Base-by-base conservation (phyloP, 2,113 vertebrate species). In the Lophura nycthemera region DNA sequence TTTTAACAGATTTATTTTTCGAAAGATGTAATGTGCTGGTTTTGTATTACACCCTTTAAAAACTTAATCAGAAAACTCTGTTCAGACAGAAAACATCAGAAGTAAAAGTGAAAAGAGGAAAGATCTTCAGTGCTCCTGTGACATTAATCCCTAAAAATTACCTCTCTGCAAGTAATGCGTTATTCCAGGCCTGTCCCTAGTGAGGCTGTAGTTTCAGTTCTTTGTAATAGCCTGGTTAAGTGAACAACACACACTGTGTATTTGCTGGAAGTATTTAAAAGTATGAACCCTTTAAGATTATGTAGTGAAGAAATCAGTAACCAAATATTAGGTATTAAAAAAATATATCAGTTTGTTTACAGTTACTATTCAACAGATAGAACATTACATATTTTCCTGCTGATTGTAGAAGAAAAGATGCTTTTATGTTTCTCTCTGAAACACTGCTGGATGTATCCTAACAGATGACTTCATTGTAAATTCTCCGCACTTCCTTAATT, bases 1-100 rank as follows among this genome's bases (percentile, higher is more conserved):
- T 95, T 94, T 88, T 81, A 86, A 56, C 13, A 40, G 10, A 11
- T 56, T 80, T 90, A 71, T 89, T 86, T 7, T 78, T 96, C 47
- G 13, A 88, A 52, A 71, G 32, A 34, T 80, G 29, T 66, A 83
- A 34, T 25, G 54, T 54, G 14, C 22, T 75, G 57, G 32, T 76
- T 91, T 90, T 84, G 12, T 59, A 42, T 84, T 90, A 45, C 40
- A 47, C 2, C 5, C 40, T 91, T 95, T 56, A 64, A 92, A 78
- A 84, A n/a, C 24, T 72, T 81, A 71, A 75, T 84, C 80, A 80
- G 61, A 90, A 84, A 93, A 80, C 16, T 40, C 57, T 71, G 13
- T 73, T 88, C 66, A 89, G 64, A 59, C 50, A 83, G 81, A 76
- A 89, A 84, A 91, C 25, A 18, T 76, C 50, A 67, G 18, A 92